phyloP scores from a whole-genome alignment of 2,113 vertebrate species.

The Hippocampus comes region DNA sequence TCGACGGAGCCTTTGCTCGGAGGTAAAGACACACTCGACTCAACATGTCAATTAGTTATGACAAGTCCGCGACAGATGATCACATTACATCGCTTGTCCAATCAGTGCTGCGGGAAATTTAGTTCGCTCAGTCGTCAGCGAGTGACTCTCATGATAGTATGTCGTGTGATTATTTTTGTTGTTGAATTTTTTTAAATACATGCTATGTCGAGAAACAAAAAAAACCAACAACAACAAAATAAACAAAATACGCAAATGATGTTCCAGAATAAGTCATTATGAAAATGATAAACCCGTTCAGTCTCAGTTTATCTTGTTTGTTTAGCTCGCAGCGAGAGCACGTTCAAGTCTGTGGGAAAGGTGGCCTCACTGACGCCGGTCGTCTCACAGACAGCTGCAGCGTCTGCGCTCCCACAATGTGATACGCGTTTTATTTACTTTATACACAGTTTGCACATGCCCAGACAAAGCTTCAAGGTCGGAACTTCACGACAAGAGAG shows the following conservation, averaged over 20 bases:
- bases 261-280: neutral
- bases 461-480: conserved; percentile 34
- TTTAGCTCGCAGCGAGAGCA: conserved; percentile 7
- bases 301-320: conserved; percentile 15
- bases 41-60: too few relatives aligned
- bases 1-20: too few relatives aligned
- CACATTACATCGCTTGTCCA: too few relatives aligned
- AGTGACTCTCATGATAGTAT: too few relatives aligned
- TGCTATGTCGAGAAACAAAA: too few relatives aligned
- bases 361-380: conserved; percentile 40
- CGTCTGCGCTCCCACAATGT: conserved; percentile 17
- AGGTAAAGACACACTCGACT: too few relatives aligned
- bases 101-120: too few relatives aligned
- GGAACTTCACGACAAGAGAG: neutral
- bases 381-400: conserved; percentile 39
- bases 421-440: conserved; percentile 42
- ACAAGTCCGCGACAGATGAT: too few relatives aligned
- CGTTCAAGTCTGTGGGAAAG: conserved; percentile 29
- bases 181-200: neutral
- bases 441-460: conserved; percentile 12
- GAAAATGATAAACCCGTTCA: conserved; percentile 3
- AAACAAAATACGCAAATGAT: conserved; percentile 2
- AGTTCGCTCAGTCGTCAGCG: too few relatives aligned
- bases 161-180: too few relatives aligned
- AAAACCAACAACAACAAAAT: neutral